A percentile compares a stretch with the other conserved stretches of the same genome.
phyloP scores from a whole-genome alignment of 1,140 invertebrate genomes.

The Aphis craccivora region DNA sequence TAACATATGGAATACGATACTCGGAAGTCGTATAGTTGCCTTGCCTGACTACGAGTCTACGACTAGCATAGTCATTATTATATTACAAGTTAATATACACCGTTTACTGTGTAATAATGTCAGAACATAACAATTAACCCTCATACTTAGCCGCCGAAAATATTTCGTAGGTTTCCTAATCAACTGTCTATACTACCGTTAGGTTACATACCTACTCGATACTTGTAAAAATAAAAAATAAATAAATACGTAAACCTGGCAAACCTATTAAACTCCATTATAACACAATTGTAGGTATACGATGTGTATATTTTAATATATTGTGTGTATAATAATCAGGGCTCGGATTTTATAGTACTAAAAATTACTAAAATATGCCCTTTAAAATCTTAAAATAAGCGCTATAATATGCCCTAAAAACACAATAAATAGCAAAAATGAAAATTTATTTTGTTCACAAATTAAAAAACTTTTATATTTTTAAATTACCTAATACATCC shows the following conservation, averaged over 20 bases:
- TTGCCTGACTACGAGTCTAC: not conserved
- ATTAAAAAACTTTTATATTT: too few species aligned
- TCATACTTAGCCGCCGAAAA: slow-evolving; percentile 41
- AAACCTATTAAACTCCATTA: not conserved
- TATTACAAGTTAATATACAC: slow-evolving; percentile 17
- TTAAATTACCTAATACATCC: too few species aligned
- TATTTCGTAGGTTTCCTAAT: slow-evolving; percentile 52
- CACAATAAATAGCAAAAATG: too few species aligned
- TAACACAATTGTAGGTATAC: not conserved
- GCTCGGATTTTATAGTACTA: too few species aligned
- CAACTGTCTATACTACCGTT: not conserved
- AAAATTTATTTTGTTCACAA: too few species aligned
- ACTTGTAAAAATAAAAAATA: not conserved
- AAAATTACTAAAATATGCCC: too few species aligned
- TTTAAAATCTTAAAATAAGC: too few species aligned
- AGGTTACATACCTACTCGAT: not conserved
- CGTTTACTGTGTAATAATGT: slow-evolving; percentile 4
- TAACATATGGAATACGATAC: slow-evolving; percentile 4
- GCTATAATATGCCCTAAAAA: too few species aligned
- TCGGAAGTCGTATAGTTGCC: slow-evolving; percentile 33
- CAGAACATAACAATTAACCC: slow-evolving; percentile 29
- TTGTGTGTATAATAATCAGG: not conserved
- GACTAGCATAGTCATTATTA: not conserved
- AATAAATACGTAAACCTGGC: not conserved
- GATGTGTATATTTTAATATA: not conserved